Evolutionary conservation across 2,113 vertebrate species (phyloP).

Genomic region (Pelodiscus sinensis): DNA sequence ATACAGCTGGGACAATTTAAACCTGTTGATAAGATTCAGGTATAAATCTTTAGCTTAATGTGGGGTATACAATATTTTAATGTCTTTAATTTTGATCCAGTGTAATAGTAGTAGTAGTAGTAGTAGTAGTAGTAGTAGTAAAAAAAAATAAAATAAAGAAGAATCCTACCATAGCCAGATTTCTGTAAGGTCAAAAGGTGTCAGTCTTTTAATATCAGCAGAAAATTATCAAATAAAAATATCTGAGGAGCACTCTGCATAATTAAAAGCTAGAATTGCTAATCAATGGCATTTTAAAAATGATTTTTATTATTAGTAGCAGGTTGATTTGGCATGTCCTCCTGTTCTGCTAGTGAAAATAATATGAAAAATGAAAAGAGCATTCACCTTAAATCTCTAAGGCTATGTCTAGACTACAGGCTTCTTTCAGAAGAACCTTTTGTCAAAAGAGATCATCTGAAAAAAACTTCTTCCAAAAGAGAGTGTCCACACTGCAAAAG

Average conservation of each 20-base stretch:
- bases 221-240: slow-evolving; percentile 68
- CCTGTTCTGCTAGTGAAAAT: slow-evolving; percentile 59
- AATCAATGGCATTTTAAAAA: slow-evolving; percentile 51
- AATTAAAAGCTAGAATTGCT: slow-evolving; percentile 68
- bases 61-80: slow-evolving; percentile 17
- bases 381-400: slow-evolving; percentile 54
- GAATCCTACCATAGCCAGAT: slow-evolving; percentile 26
- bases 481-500: too few species aligned
- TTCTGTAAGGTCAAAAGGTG: slow-evolving; percentile 43
- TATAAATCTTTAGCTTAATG: slow-evolving; percentile 58
- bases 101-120: not conserved
- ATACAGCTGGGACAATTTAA: not conserved
- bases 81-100: slow-evolving; percentile 56
- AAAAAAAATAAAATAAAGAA: not conserved
- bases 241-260: slow-evolving; percentile 55
- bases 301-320: slow-evolving; percentile 1
- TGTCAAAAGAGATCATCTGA: too few species aligned
- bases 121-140: not conserved
- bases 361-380: slow-evolving; percentile 54
- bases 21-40: slow-evolving; percentile 21
- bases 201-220: slow-evolving; percentile 51
- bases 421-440: too few species aligned
- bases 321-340: slow-evolving; percentile 49
- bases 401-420: too few species aligned
- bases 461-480: too few species aligned